Percentiles rank a stretch among this genome's conserved stretches.
Conservation (phyloP, 35 echinoderm and acorn worm genomes). For the Holothuria glaberrima region DNA sequence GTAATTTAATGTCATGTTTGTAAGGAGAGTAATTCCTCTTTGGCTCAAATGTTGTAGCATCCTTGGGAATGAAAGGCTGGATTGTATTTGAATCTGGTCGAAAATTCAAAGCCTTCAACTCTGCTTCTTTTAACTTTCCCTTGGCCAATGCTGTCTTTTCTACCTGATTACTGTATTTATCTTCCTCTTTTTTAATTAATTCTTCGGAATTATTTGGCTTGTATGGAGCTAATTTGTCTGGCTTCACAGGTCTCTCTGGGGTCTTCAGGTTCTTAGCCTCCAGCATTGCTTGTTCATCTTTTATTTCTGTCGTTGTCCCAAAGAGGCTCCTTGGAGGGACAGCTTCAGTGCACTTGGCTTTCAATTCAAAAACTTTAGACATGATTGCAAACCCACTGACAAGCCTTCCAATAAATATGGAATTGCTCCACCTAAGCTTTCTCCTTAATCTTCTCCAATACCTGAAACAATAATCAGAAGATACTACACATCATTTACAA, state of each 20-base stretch:
- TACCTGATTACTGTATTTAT: conserved; percentile 60
- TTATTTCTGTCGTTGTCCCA: conserved; percentile 89
- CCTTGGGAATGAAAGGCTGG: conserved; percentile 30
- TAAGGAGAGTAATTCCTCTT: conserved; percentile 76
- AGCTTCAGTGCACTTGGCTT: conserved; percentile 85
- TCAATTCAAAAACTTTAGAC: conserved; percentile 66
- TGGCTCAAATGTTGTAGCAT: conserved; percentile 57
- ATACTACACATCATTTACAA: too few relatives aligned
- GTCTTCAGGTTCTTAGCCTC: conserved; percentile 51
- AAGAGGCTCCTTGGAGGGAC: conserved; percentile 90
- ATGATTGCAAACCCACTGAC: not conserved
- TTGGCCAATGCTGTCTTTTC: conserved; percentile 65
- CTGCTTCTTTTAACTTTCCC: conserved; percentile 69
- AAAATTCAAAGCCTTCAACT: conserved; percentile 73
- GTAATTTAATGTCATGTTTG: conserved; percentile 76
- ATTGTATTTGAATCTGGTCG: conserved; percentile 64
- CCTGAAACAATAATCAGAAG: too few relatives aligned
- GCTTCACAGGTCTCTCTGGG: conserved; percentile 38
- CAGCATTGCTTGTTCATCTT: conserved; percentile 57
- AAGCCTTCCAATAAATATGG: too few relatives aligned
- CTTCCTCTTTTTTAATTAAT: conserved; percentile 55
- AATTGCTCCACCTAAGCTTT: too few relatives aligned
- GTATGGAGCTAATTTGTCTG: conserved; percentile 74
- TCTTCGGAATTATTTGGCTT: conserved; percentile 53
- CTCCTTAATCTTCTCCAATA: too few relatives aligned